Evolutionary conservation across 2,113 vertebrate species (phyloP).

Genomic region (Saiga tatarica): DNA sequence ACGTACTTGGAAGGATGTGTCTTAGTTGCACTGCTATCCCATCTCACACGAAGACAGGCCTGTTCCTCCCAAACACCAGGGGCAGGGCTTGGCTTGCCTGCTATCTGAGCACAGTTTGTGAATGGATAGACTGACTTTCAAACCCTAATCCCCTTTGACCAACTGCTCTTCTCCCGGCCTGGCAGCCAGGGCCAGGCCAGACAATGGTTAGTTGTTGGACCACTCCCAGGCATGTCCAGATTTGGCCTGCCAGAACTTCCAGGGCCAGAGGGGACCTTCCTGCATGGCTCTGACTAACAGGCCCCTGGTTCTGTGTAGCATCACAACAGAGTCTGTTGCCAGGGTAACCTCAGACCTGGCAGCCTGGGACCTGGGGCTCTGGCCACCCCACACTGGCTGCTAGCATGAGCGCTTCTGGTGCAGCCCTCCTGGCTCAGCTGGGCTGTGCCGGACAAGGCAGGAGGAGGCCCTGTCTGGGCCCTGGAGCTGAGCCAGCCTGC

Average conservation of each 20-base stretch:
- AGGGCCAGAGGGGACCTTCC: slow-evolving; percentile 20
- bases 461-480: not conserved
- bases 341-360: slow-evolving; percentile 6
- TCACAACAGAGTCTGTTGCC: slow-evolving; percentile 59
- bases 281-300: slow-evolving; percentile 58
- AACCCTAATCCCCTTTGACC: not conserved
- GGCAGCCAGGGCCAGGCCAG: not conserved
- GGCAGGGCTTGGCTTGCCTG: not conserved
- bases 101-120: not conserved
- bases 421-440: not conserved
- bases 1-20: not conserved
- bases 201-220: slow-evolving; percentile 34
- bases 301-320: not conserved
- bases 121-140: not conserved
- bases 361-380: not conserved
- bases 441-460: not conserved
- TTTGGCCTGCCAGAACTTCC: not conserved
- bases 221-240: not conserved
- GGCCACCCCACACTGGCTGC: not conserved
- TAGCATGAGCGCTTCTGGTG: not conserved
- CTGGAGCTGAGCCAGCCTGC: not conserved
- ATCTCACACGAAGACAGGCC: not conserved
- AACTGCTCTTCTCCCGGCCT: not conserved
- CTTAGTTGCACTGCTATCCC: not conserved
- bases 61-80: not conserved